These are phyloP conservation scores for Felis chaus DNA, from an alignment of 2,113 vertebrate species.

Conservation along the genomic window DNA sequence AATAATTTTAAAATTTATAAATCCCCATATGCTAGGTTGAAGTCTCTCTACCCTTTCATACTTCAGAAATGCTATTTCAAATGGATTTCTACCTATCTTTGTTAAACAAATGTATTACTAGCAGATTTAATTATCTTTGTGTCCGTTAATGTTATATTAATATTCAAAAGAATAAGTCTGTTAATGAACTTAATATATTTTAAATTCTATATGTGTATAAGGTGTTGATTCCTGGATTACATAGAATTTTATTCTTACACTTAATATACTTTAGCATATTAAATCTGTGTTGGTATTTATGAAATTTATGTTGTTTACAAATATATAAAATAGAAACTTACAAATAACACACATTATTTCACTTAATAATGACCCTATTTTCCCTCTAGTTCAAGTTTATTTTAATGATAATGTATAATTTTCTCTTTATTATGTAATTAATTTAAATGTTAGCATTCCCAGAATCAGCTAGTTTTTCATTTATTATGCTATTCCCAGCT, in stretches of 20 bases:
- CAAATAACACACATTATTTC: not conserved
- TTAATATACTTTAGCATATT: not conserved
- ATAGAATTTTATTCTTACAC: not conserved
- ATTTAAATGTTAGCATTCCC: not conserved
- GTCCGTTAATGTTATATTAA: not conserved
- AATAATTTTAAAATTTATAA: conserved; percentile 36
- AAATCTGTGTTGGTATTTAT: not conserved
- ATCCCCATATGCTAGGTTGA: not conserved
- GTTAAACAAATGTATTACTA: not conserved
- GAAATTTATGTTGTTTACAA: not conserved
- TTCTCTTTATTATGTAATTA: not conserved
- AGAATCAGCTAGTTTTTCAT: not conserved
- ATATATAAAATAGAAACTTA: not conserved
- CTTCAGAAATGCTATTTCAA: not conserved
- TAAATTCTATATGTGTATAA: not conserved
- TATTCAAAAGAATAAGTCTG: not conserved
- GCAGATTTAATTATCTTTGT: not conserved
- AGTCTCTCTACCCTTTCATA: not conserved
- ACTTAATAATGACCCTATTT: not conserved
- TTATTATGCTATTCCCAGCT: not conserved
- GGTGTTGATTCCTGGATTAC: not conserved
- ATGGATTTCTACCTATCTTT: not conserved
- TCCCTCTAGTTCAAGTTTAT: not conserved
- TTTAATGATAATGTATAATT: not conserved
- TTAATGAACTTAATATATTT: not conserved